phyloP scores from a whole-genome alignment of 2,113 vertebrate species.

The Syrrhaptes paradoxus region DNA sequence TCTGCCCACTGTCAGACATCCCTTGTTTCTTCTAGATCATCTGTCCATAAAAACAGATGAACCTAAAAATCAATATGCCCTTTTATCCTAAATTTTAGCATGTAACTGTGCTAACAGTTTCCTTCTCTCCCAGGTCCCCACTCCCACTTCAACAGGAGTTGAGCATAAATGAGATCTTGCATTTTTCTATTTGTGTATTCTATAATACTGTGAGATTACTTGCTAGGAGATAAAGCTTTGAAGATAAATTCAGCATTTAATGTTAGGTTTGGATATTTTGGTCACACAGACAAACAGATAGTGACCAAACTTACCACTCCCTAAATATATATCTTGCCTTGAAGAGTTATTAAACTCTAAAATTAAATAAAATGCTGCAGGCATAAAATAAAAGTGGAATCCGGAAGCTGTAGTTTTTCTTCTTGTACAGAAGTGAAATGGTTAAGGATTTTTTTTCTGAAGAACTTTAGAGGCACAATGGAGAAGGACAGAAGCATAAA shows the following conservation, averaged over 20 bases:
- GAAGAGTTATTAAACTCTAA: not conserved
- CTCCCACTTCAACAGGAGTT: not conserved
- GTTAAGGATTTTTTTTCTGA: slow-evolving; percentile 38
- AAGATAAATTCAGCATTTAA: not conserved
- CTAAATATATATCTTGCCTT: not conserved
- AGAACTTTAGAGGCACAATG: slow-evolving; percentile 47
- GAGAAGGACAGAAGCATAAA: slow-evolving; percentile 60
- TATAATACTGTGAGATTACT: not conserved
- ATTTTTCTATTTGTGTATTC: not conserved
- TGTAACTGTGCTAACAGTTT: not conserved
- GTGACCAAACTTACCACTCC: not conserved
- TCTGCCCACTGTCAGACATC: not conserved
- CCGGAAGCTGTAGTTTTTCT: not conserved
- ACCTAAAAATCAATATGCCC: not conserved
- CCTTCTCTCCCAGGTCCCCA: not conserved
- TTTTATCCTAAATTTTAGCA: not conserved
- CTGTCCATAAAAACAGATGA: not conserved
- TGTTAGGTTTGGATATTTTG: not conserved
- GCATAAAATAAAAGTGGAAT: not conserved
- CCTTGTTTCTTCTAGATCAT: not conserved
- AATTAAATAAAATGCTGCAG: not conserved
- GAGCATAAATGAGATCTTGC: not conserved
- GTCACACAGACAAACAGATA: not conserved
- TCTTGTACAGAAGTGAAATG: not conserved
- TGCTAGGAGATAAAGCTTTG: not conserved